A percentile compares a stretch with the other conserved stretches of the same genome.
These are phyloP conservation scores for Pseudomyrmex pallidus DNA, from an alignment of 1,140 invertebrate genomes.

Conservation along the genomic window DNA sequence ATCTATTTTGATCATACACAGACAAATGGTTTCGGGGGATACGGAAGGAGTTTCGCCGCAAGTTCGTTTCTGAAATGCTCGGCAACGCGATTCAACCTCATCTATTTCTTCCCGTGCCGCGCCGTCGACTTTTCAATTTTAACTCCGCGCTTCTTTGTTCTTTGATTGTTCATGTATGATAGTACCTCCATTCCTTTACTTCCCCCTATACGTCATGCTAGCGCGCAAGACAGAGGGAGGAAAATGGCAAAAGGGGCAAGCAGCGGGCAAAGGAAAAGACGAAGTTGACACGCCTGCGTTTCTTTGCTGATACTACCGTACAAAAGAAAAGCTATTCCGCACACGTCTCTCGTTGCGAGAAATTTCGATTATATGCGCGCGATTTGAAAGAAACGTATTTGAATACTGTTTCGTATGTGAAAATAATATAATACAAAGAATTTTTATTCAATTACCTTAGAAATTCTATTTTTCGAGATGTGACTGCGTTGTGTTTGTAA, in stretches of 20 bases:
- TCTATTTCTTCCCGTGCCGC: conserved; percentile 26
- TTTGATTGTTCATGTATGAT: conserved; percentile 72
- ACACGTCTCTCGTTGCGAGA: neutral
- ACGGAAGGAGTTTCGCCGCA: conserved; percentile 21
- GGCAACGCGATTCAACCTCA: conserved; percentile 47
- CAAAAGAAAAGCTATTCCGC: conserved; percentile 44
- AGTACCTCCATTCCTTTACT: conserved; percentile 54
- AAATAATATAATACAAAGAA: conserved; percentile 7
- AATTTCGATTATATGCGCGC: conserved; percentile 16
- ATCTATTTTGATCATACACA: conserved; percentile 27
- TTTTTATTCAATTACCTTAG: neutral
- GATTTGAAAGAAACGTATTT: conserved; percentile 6
- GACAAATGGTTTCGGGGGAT: conserved; percentile 12
- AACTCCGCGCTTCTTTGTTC: conserved; percentile 38
- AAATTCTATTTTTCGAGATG: neutral
- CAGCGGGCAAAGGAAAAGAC: conserved; percentile 65
- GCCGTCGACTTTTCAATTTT: conserved; percentile 62
- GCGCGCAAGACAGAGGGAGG: conserved; percentile 32
- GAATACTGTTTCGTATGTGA: neutral
- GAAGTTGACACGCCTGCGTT: conserved; percentile 53
- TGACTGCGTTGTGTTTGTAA: neutral
- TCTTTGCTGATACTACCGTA: conserved; percentile 2
- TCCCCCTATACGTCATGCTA: conserved; percentile 1
- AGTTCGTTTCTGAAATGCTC: conserved; percentile 28
- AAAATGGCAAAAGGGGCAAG: conserved; percentile 53